These are phyloP conservation scores for Lutjanus argentimaculatus DNA, from an alignment of 2,797 vertebrate genomes.

Conservation along the genomic window DNA sequence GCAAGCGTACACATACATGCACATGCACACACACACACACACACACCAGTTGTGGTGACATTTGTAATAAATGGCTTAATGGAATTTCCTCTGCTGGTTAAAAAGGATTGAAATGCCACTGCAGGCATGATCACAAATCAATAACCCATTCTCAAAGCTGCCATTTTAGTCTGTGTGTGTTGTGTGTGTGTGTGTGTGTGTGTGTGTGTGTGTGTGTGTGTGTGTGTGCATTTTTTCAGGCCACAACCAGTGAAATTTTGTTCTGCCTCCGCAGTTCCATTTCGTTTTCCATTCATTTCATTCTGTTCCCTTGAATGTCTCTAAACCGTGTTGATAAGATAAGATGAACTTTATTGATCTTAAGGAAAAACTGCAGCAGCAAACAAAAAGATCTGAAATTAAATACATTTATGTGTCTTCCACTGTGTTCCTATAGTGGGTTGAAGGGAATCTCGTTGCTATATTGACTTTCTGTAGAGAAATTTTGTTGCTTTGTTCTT, in stretches of 20 bases:
- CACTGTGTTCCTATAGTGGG: too few species aligned
- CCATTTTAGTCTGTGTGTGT: slow-evolving; percentile 32
- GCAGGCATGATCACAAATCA: slow-evolving; percentile 75
- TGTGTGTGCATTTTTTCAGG: background rate
- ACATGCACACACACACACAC: slow-evolving; percentile 11
- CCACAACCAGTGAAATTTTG: background rate
- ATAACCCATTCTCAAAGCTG: slow-evolving; percentile 64
- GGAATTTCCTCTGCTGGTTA: slow-evolving; percentile 69
- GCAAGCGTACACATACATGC: background rate
- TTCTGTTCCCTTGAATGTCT: slow-evolving; percentile 36
- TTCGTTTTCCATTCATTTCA: slow-evolving; percentile 30
- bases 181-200: background rate
- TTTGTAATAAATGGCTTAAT: slow-evolving; percentile 63
- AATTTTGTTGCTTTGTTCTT: background rate
- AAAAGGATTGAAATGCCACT: slow-evolving; percentile 73
- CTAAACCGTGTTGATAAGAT: slow-evolving; percentile 39
- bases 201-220: background rate
- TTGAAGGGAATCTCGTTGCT: background rate
- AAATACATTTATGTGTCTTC: slow-evolving; percentile 1
- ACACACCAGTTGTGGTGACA: slow-evolving; percentile 51
- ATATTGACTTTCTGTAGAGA: background rate
- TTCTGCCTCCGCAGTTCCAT: slow-evolving; percentile 36
- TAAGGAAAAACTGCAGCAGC: slow-evolving; percentile 12
- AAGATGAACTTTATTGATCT: slow-evolving; percentile 49
- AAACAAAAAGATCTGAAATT: slow-evolving; percentile 3